Base-by-base conservation (phyloP, 2,888 invertebrate species). In the Xanthostigma xanthostigma region DNA sequence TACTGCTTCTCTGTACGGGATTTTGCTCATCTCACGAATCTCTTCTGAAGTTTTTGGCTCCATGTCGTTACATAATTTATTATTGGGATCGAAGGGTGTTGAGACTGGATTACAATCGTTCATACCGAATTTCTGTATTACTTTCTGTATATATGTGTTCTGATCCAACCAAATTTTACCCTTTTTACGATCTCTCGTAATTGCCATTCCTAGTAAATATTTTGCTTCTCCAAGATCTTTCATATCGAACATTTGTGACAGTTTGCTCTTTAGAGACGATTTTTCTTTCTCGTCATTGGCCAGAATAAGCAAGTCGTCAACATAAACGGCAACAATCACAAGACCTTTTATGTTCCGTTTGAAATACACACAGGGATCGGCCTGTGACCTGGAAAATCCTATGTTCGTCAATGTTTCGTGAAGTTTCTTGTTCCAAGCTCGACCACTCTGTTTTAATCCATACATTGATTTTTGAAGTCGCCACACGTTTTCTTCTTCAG, bases 21-120 rank as follows among this genome's bases (percentile, higher is more conserved):
- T 27, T 9, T 41, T 13, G 10, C 8, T 41, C 41, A 41, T 41
- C 9, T 41, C 41, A 10, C 12, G 14, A 8, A 27, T 33, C 9
- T 41, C 41, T 10, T 41, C 39, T 11, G 27, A 34, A 1, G n/a
- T 41, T 12, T 8, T 41, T 36, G 41, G 46, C 13, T 12, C 11
- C 36, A 41, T 41, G 9, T 46, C 33, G 11, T 41, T 46, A 9
- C 9, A n/a, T 35, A 47, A 27, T 33, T 42, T 47, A 14, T 12
- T 9, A 42, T 45, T 47, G n/a, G 46, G 49, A 41, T 51, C 51
- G 35, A 53, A 27, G 34, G 52, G 53, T 36, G 53, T 53, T 10
- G 38, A 45, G 33, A 49, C 45, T 9, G 51, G 44, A 34, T 50
- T 53, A 45, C 51, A 53, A 9, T 54, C 47, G 10, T 33, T 13